phyloP scores from a whole-genome alignment of 2,113 vertebrate species.

The Entelurus aequoreus region DNA sequence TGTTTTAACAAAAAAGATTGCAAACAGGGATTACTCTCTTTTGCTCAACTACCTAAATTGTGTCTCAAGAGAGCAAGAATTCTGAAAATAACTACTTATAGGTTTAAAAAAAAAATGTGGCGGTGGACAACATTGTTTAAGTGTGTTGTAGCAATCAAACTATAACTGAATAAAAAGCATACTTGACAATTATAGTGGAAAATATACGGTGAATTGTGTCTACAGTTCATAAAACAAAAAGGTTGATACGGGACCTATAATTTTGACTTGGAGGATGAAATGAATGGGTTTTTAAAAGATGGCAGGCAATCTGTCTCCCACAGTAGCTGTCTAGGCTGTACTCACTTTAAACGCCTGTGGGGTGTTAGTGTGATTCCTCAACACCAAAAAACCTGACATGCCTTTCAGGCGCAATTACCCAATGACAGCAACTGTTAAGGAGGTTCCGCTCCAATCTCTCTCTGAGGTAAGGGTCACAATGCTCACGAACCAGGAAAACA shows the following conservation, averaged over 20 bases:
- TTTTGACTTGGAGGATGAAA: slow-evolving; percentile 23
- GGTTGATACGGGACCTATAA: slow-evolving; percentile 7
- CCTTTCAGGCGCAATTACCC: slow-evolving; percentile 69
- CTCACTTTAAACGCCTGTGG: slow-evolving; percentile 43
- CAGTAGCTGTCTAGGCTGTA: slow-evolving; percentile 13
- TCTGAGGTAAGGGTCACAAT: slow-evolving; percentile 32
- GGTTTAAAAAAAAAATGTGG: no score
- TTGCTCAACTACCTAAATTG: no score
- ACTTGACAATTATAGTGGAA: background rate
- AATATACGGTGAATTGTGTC: slow-evolving; percentile 11
- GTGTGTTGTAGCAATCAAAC: background rate
- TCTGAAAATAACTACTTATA: no score
- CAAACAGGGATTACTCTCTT: no score
- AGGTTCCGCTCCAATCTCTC: slow-evolving; percentile 42
- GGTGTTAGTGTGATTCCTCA: slow-evolving; percentile 53
- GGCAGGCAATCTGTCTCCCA: slow-evolving; percentile 2
- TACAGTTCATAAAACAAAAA: slow-evolving; percentile 9
- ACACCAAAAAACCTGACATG: slow-evolving; percentile 50
- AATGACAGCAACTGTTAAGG: slow-evolving; percentile 60
- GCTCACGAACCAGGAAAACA: slow-evolving; percentile 13
- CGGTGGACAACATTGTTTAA: no score
- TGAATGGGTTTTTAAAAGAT: background rate
- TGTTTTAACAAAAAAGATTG: no score
- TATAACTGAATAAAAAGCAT: background rate
- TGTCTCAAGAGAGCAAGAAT: no score